Base-by-base conservation (phyloP, 2,797 vertebrate species). In the Picus viridis region DNA sequence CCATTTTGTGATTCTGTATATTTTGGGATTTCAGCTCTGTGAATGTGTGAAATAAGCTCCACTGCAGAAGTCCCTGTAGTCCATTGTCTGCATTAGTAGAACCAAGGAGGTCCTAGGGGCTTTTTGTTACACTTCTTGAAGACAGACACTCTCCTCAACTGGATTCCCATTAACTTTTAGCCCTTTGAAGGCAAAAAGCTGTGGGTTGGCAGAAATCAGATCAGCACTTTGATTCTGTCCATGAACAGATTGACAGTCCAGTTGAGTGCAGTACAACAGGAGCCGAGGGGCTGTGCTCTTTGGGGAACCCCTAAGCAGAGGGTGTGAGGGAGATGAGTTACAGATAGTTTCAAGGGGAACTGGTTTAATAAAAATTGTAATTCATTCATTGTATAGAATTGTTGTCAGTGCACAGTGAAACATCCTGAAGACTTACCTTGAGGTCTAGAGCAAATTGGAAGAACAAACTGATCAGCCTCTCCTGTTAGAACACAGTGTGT, bases 251-350 rank as follows among this genome's bases (percentile, higher is more conserved):
- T 7, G 9, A 17, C 41, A 23, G 0, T 20, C 8, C 45, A 6
- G 4, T 17, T 27, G 34, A 51, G 51, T 30, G 16, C 2, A 4
- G 6, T 36, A 15, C 5, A 43, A 5, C 9, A 30, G 47, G 73
- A 71, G 16, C 41, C 9, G 6, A 12, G 39, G 27, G 12, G 13
- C 11, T 0, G 0, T 54, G 27, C 12, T 6, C 0, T 3, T 0
- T 34, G 67, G 16, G 43, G 24, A 27, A 13, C 23, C 2, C 6
- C n/a, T 17, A 0, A 43, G 26, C 2, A 26, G 34, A 30, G 53
- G 17, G 16, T 14, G 2, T 22, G 18, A 36, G 15, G n/a, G 16
- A 56, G 43, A 3, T 9, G 1, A 23, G 27, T 2, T 24, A 15
- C 15, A 51, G 26, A 12, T 10, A 17, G 36, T 24, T 53, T 76